Percentiles rank a stretch among this genome's conserved stretches.
phyloP scores from a whole-genome alignment of 2,797 vertebrate genomes.

The Ataeniobius toweri region DNA sequence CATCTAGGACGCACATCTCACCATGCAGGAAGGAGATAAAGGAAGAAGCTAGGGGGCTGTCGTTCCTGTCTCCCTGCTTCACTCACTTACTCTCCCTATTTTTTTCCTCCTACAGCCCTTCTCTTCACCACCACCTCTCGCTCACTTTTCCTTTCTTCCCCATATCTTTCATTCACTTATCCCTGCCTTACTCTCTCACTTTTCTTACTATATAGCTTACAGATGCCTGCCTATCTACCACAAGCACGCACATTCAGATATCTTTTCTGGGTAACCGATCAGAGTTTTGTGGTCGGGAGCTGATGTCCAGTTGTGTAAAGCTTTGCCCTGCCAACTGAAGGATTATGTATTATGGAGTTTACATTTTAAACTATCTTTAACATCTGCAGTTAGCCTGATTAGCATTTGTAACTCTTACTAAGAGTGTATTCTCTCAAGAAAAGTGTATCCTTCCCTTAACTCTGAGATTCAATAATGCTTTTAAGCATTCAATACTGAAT shows the following conservation, averaged over 20 bases:
- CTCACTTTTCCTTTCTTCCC: constrained; percentile 61
- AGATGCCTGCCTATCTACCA: constrained; percentile 38
- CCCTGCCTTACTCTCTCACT: constrained; percentile 54
- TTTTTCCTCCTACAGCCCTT: constrained; percentile 43
- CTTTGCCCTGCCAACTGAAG: no score
- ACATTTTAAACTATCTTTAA: background rate
- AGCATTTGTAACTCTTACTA: background rate
- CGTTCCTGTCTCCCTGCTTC: constrained; percentile 78
- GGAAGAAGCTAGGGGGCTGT: constrained; percentile 81
- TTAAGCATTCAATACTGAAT: background rate
- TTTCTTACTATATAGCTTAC: constrained; percentile 60
- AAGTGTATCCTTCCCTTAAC: background rate
- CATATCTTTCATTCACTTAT: constrained; percentile 64
- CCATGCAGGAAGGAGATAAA: constrained; percentile 84
- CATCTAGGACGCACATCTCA: constrained; percentile 90
- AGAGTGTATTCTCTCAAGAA: background rate
- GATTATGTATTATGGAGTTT: background rate
- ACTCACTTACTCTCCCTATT: constrained; percentile 55
- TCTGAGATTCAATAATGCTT: background rate
- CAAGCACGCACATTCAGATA: constrained; percentile 1
- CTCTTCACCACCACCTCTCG: constrained; percentile 58
- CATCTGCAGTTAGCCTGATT: background rate
- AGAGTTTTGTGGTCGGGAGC: no score
- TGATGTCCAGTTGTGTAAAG: no score
- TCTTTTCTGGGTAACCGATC: background rate